Conservation (phyloP, 2,797 vertebrate species). For the Taenioides sp. region DNA sequence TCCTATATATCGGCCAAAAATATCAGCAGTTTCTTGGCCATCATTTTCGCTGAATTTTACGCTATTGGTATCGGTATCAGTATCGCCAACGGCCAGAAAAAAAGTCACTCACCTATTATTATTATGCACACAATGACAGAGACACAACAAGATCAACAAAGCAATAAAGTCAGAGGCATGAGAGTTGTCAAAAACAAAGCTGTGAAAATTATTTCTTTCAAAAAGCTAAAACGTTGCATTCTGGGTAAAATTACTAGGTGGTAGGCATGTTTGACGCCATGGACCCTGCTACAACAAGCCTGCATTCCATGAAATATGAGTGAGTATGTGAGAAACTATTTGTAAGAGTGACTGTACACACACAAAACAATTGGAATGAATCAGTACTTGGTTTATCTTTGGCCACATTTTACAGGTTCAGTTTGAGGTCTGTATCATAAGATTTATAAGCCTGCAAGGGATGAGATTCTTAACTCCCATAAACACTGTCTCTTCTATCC, state of each 20-base stretch:
- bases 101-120: too few species aligned
- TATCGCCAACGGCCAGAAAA: too few species aligned
- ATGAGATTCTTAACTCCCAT: background rate
- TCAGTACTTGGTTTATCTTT: slow-evolving; percentile 13
- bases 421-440: slow-evolving; percentile 5
- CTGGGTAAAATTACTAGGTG: slow-evolving; percentile 53
- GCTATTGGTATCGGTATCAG: too few species aligned
- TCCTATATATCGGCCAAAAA: too few species aligned
- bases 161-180: background rate
- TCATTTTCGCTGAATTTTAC: too few species aligned
- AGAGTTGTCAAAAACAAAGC: slow-evolving; percentile 11
- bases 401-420: slow-evolving; percentile 13
- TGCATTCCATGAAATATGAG: slow-evolving; percentile 53
- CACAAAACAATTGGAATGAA: slow-evolving; percentile 16
- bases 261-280: slow-evolving; percentile 27
- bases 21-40: too few species aligned
- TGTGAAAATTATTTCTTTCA: slow-evolving; percentile 10
- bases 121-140: background rate
- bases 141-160: slow-evolving; percentile 7
- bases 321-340: slow-evolving; percentile 20
- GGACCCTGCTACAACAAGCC: slow-evolving; percentile 65
- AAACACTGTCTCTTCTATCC: background rate
- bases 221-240: slow-evolving; percentile 39
- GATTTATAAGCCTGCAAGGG: background rate
- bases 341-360: slow-evolving; percentile 21